Base-by-base conservation (phyloP, 2,888 invertebrate species). In the Leucoma salicis region DNA sequence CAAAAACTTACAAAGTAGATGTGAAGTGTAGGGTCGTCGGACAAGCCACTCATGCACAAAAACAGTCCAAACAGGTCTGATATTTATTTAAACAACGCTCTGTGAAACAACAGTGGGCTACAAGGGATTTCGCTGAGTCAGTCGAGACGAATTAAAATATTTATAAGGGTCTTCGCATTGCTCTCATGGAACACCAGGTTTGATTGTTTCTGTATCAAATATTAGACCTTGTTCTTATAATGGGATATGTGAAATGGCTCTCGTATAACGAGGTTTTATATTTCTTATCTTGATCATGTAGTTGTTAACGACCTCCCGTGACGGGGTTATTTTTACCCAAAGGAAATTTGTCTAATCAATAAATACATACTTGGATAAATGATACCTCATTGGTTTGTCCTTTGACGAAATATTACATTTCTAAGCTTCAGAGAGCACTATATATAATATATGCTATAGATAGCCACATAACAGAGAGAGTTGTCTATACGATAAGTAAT, bases 101-200 rank as follows among this genome's bases (percentile, higher is more conserved):
- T 42, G 44, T 37, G 53, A 58, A 50, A 63, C 63, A 63, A 63
- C 57, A 46, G 53, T 39, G 15, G 43, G 11, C 29, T 29, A 11
- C 11, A 28, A 25, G 33, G 11, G 34, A 35, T 44, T 51, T 40
- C 55, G 80, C 78, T 70, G 73, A 73, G 72, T 81, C 79, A 81
- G 57, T 55, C 41, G 38, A 42, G 49, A 60, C 69, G 63, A 68
- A 78, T 81, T 80, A 80, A 78, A 78, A 79, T 79, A 79, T 75
- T 77, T 76, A 74, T 70, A 69, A 70, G 65, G 61, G 53, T 43
- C 58, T 16, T 32, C 45, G 40, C 37, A 35, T 35, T 35, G 53
- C 45, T 53, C 52, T 56, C 31, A 46, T 13, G n/a, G 13, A 13
- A 29, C 14, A 42, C 15, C 33, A 38, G 21, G 39, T 55, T 49